A percentile compares a stretch with the other conserved stretches of the same genome.
Conservation (phyloP, 2,888 invertebrate genomes). For the Rhabditophanes sp. region DNA sequence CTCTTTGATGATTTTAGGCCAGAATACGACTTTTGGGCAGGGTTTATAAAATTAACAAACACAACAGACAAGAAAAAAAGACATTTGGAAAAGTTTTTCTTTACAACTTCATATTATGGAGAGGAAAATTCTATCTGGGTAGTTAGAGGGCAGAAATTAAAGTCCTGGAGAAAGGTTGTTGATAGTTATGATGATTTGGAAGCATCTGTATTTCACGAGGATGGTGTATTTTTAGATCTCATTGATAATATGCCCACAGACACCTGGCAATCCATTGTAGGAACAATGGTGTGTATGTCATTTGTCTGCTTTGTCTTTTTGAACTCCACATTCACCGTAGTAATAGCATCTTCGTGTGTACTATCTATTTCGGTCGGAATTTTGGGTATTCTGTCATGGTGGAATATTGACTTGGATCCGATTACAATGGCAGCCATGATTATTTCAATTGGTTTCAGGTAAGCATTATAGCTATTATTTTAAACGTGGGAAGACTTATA, state of each 20-base stretch:
- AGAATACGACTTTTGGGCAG: conserved; percentile 38
- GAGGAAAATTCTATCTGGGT: conserved; percentile 25
- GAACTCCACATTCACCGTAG: conserved; percentile 36
- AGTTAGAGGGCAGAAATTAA: conserved; percentile 26
- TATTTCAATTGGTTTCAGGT: conserved; percentile 39
- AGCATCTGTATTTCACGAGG: conserved; percentile 34
- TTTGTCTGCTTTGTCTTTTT: conserved; percentile 36
- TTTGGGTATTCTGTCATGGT: conserved; percentile 33
- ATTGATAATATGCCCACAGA: conserved; percentile 43
- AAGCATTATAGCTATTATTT: too few relatives aligned
- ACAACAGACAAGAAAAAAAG: conserved; percentile 15
- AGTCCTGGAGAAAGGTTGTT: conserved; percentile 28
- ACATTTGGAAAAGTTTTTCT: conserved; percentile 38
- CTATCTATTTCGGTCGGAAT: conserved; percentile 33
- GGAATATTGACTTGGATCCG: conserved; percentile 34
- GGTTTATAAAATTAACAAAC: conserved; percentile 31
- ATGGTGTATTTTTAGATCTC: conserved; percentile 37
- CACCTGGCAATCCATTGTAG: conserved; percentile 33
- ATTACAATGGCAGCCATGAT: conserved; percentile 40
- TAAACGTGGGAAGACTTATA: too few relatives aligned
- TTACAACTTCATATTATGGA: conserved; percentile 40
- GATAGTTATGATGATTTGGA: conserved; percentile 34
- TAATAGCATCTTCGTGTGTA: conserved; percentile 29
- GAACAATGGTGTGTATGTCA: conserved; percentile 36
- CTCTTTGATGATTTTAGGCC: too few relatives aligned